Evolutionary conservation across 2,797 vertebrate species (phyloP).

Genomic region (Tragopan temminckii): DNA sequence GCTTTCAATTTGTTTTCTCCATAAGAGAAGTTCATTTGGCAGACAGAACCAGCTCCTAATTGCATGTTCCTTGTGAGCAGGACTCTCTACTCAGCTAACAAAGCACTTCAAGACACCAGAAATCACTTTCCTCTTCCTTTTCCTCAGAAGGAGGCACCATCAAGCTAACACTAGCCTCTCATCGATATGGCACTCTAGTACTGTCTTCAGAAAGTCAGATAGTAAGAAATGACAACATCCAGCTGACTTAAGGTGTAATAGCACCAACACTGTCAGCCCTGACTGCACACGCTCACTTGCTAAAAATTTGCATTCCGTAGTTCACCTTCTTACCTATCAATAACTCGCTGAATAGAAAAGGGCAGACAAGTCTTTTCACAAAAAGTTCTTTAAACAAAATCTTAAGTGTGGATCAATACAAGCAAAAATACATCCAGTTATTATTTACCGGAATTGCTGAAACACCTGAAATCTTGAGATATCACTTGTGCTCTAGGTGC

Average conservation of each 20-base stretch:
- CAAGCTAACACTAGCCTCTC: background rate
- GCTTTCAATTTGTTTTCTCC: background rate
- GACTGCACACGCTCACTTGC: background rate
- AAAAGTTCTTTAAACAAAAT: background rate
- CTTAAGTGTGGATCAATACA: background rate
- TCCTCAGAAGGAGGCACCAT: background rate
- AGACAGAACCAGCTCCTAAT: background rate
- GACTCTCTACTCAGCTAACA: background rate
- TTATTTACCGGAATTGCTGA: background rate
- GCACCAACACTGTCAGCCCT: accelerated
- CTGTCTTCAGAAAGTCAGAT: background rate
- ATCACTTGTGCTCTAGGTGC: background rate
- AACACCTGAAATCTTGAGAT: background rate
- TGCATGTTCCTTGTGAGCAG: background rate
- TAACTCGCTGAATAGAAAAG: background rate
- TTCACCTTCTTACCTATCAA: background rate
- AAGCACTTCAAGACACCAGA: background rate
- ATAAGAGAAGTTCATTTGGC: background rate
- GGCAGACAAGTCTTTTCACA: background rate
- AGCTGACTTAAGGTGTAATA: accelerated
- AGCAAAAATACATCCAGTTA: background rate
- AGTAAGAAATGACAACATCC: background rate
- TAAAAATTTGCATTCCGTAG: background rate
- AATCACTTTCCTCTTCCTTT: background rate
- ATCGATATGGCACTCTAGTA: background rate